These are phyloP conservation scores for Eupithecia abbreviata DNA, from an alignment of 2,888 invertebrate species.

Conservation along the genomic window DNA sequence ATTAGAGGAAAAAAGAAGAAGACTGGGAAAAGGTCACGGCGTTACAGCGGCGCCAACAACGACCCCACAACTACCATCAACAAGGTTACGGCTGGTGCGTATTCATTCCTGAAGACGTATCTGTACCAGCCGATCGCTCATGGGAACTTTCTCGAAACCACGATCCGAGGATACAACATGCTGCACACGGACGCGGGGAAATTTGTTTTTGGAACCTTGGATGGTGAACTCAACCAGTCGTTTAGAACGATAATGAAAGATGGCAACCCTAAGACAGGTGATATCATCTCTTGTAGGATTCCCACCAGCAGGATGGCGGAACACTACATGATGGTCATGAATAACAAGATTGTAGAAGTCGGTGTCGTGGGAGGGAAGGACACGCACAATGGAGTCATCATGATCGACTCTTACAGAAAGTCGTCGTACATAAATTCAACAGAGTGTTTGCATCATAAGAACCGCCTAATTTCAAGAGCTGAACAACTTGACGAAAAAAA, in stretches of 20 bases:
- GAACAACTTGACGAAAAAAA: not conserved
- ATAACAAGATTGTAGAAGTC: conserved; percentile 1
- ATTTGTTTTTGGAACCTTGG: not conserved
- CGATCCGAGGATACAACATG: not conserved
- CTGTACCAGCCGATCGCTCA: not conserved
- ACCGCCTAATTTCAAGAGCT: not conserved
- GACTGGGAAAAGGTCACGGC: not conserved
- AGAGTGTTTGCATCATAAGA: not conserved
- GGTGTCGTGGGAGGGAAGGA: not conserved
- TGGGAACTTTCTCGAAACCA: not conserved
- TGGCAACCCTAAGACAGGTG: not conserved
- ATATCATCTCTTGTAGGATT: not conserved
- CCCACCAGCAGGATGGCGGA: conserved; percentile 1
- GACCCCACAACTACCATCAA: not conserved
- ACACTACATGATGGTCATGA: not conserved
- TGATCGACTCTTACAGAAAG: not conserved
- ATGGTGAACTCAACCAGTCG: conserved; percentile 7
- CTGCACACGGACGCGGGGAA: not conserved
- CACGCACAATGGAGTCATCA: conserved; percentile 4
- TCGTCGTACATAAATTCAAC: conserved; percentile 3
- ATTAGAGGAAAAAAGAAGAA: not conserved
- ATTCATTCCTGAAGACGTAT: not conserved
- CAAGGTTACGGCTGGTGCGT: not conserved
- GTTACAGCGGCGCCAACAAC: not conserved
- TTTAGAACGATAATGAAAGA: not conserved